Evolutionary conservation across 2,888 invertebrate species (phyloP).

Genomic region (Apodemia hepburni): DNA sequence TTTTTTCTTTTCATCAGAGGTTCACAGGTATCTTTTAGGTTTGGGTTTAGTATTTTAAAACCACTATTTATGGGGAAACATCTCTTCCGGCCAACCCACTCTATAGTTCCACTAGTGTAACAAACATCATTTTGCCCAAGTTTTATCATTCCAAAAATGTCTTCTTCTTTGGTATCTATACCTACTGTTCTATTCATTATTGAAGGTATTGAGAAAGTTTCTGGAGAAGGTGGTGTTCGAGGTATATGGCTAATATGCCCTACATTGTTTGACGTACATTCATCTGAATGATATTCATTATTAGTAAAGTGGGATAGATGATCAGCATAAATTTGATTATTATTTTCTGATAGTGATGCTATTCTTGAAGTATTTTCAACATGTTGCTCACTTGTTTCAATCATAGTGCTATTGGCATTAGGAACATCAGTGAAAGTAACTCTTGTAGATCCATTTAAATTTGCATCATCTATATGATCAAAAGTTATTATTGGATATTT

Average conservation of each 20-base stretch:
- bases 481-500: slow-evolving; percentile 61
- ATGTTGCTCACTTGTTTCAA: too few relatives aligned
- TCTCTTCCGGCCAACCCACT: slow-evolving; percentile 70
- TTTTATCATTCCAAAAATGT: slow-evolving; percentile 68
- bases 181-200: slow-evolving; percentile 41
- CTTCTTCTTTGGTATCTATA: slow-evolving; percentile 34
- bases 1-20: slow-evolving; percentile 46
- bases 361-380: too few relatives aligned
- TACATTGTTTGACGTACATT: slow-evolving; percentile 41
- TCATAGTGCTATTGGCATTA: too few relatives aligned
- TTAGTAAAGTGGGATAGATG: slow-evolving; percentile 17
- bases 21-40: slow-evolving; percentile 38
- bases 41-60: slow-evolving; percentile 59
- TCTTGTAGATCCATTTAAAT: slow-evolving; percentile 2
- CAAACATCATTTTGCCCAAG: slow-evolving; percentile 67
- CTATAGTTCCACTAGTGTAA: slow-evolving; percentile 70
- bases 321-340: slow-evolving; percentile 18
- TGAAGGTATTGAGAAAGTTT: slow-evolving; percentile 56
- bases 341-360: slow-evolving; percentile 1
- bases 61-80: slow-evolving; percentile 66
- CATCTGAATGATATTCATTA: slow-evolving; percentile 1
- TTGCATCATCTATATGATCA: slow-evolving; percentile 24
- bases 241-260: slow-evolving; percentile 66
- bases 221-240: slow-evolving; percentile 54
- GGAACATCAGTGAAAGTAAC: slow-evolving; percentile 25